Base-by-base conservation (phyloP, 1,140 invertebrate species). In the Plectrocnemia conspersa region DNA sequence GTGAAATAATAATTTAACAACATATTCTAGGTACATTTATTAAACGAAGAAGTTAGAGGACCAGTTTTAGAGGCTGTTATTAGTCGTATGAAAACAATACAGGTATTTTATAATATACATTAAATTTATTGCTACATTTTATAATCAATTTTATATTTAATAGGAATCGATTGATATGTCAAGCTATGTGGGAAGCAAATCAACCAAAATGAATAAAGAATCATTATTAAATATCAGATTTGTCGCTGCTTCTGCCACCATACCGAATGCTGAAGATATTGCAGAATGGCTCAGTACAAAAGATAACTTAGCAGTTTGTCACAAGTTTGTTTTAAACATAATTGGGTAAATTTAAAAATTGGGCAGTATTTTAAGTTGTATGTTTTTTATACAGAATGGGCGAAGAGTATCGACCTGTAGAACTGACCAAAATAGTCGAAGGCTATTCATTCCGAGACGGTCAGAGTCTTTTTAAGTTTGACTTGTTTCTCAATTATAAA, bases 11-110 rank as follows among this genome's bases (percentile, higher is more conserved):
- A 3, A 9, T 25, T 3, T 46, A 7, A 16, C 16, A 18, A 27
- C 10, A 22, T 15, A 32, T 25, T 54, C 2, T 40, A 75, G 73
- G 68, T 83, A 5, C 87, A 90, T 69, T 76, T 88, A 35, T 63
- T 90, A 36, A 84, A 82, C 66, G 86, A 89, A 61, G 76, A 79
- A 56, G 67, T 64, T 13, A 71, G 88, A 52, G 89, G 89, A 9
- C 82, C 87, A 0, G 86, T 82, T 16, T 69, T 91, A 38, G 89
- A 92, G 75, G 85, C 84, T 3, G 83, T 91, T 16, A 80, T 91
- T 11, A 87, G 82, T 58, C 70, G 86, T 44, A 86, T 88, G 82
- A 87, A 87, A 69, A 83, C 80, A 18, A 71, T 75, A 54, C 66
- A 73, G 63, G 69, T 72, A 64, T 13, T 36, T 32, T 38, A n/a